Evolutionary conservation across 2,113 vertebrate species (phyloP).

Genomic region (Nothocercus nigrocapillus): DNA sequence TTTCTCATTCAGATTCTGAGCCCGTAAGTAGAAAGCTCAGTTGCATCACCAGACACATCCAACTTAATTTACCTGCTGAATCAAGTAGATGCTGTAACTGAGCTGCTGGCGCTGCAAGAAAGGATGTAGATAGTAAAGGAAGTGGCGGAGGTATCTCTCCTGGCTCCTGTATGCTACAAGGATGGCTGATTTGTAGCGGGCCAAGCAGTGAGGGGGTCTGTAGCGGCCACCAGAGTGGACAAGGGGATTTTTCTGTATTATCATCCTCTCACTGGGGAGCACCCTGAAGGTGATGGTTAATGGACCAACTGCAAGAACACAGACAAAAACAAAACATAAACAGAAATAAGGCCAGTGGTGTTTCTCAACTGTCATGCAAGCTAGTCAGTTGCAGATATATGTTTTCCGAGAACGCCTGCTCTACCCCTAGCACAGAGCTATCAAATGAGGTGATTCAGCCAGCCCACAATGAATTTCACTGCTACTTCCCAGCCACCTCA

Average conservation of each 20-base stretch:
- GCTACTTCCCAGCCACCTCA: background rate
- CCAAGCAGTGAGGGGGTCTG: conserved; percentile 72
- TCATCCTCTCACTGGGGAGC: conserved; percentile 62
- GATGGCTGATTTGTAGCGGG: conserved; percentile 73
- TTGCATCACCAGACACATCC: background rate
- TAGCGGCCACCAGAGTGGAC: conserved; percentile 71
- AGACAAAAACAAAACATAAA: background rate
- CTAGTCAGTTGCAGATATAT: background rate
- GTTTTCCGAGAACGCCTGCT: background rate
- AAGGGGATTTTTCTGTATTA: conserved; percentile 70
- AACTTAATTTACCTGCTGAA: conserved; percentile 74
- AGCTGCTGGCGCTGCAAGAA: conserved; percentile 80
- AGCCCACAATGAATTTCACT: accelerated
- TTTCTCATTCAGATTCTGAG: background rate
- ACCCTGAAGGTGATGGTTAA: conserved; percentile 61
- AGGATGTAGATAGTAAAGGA: conserved; percentile 78
- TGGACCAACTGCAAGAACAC: conserved; percentile 68
- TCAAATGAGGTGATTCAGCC: accelerated
- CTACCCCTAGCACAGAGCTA: background rate
- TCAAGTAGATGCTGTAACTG: conserved; percentile 74
- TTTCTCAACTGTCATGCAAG: background rate
- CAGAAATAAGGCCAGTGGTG: background rate
- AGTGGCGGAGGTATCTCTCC: conserved; percentile 61
- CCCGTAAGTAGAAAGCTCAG: background rate
- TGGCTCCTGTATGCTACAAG: conserved; percentile 74